Base-by-base conservation (phyloP, 1,140 invertebrate genomes). In the Charaxes varanes region DNA sequence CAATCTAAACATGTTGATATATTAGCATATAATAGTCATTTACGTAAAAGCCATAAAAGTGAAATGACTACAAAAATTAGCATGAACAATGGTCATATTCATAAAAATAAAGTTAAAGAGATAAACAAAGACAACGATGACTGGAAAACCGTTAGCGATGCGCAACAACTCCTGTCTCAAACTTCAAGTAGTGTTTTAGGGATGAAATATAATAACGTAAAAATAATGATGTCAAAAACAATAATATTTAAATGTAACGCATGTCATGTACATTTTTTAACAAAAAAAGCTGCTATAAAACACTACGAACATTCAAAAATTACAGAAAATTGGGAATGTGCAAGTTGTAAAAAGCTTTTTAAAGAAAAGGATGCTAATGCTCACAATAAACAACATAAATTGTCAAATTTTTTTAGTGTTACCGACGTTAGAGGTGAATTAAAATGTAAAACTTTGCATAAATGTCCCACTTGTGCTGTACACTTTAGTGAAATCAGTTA, bases 261-360 rank as follows among this genome's bases (percentile, higher is more conserved):
- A 53, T 78, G 73, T 47, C 43, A 69, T 37, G 43, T 74, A 21
- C 46, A 53, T 37, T 78, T 78, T 52, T 34, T 74, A 31, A 53
- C 60, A 23, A 36, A 44, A 11, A 33, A 55, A 19, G 13, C 42
- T 28, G 68, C 73, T 19, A 49, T 31, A 11, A 45, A 60, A 30
- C 74, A 79, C 46, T 22, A 18, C 16, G 26, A 55, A 18, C 69
- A 76, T 15, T 53, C 55, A 34, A 42, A 62, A 50, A 40, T 60
- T 22, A 46, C 59, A 17, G 46, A 55, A 30, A 52, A 71, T 36
- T 71, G 63, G 63, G 60, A 71, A 45, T 79, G 74, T 48, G 12
- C 8, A 6, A 44, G 44, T 17, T 79, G 74, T 41, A 24, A 51
- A 3, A 41, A 26, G 41, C 45, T 61, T 19, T 71, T 79, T 32